These are phyloP conservation scores for Gephyroberyx darwinii DNA, from an alignment of 2,797 vertebrate genomes.

Conservation along the genomic window DNA sequence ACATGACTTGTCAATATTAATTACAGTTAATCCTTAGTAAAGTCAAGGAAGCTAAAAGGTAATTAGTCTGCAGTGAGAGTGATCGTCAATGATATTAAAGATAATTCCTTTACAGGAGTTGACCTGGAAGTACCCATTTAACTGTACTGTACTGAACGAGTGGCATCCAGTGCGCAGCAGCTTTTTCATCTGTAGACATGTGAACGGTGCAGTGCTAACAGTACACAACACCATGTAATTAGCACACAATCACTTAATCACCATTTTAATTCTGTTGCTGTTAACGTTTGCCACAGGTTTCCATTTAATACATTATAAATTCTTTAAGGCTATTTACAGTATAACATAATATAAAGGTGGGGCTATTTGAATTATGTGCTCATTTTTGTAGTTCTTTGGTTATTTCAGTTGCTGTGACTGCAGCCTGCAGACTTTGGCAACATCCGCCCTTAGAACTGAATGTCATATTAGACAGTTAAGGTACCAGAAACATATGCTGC, in stretches of 20 bases:
- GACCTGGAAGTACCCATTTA: slow-evolving; percentile 11
- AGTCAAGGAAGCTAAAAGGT: slow-evolving; percentile 16
- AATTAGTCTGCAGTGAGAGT: slow-evolving; percentile 12
- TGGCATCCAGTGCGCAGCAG: neutral
- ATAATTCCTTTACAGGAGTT: slow-evolving; percentile 8
- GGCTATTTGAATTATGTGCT: slow-evolving; percentile 44
- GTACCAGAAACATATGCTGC: slow-evolving; percentile 13
- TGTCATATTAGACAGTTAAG: slow-evolving; percentile 11
- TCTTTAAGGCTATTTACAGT: neutral
- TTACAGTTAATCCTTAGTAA: slow-evolving; percentile 23
- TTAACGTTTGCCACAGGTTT: slow-evolving; percentile 22
- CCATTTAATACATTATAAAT: slow-evolving; percentile 15
- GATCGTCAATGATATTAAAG: slow-evolving; percentile 8
- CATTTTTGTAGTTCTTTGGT: slow-evolving; percentile 31
- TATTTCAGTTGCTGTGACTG: slow-evolving; percentile 53
- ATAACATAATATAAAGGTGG: slow-evolving; percentile 6
- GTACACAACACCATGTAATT: slow-evolving; percentile 21
- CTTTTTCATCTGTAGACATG: slow-evolving; percentile 6
- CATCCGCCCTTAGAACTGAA: slow-evolving; percentile 37
- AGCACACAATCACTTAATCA: slow-evolving; percentile 50
- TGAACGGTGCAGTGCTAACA: slow-evolving; percentile 11
- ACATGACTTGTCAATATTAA: slow-evolving; percentile 24
- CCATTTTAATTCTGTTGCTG: slow-evolving; percentile 39
- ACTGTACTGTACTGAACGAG: neutral
- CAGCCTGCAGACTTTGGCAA: slow-evolving; percentile 56